A percentile compares a stretch with the other conserved stretches of the same genome.
These are phyloP conservation scores for Heliconius himera DNA, from an alignment of 1,140 invertebrate genomes.

Conservation along the genomic window DNA sequence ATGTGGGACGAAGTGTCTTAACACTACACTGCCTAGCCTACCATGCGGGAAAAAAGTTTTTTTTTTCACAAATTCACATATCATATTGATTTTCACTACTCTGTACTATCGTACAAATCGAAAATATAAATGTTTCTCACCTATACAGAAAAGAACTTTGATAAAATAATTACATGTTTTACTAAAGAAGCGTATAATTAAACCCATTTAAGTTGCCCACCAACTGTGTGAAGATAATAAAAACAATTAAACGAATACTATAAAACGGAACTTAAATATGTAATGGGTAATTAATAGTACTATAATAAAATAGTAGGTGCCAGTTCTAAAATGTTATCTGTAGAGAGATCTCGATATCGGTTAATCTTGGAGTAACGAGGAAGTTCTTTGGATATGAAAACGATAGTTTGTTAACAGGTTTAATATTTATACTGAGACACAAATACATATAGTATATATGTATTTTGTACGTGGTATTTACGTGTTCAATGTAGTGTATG, in stretches of 20 bases:
- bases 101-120: neutral
- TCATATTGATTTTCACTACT: neutral
- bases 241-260: constrained; percentile 30
- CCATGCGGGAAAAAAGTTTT: too few relatives aligned
- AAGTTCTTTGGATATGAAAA: constrained; percentile 14
- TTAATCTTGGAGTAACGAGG: constrained; percentile 12
- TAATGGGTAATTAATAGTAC: constrained; percentile 34
- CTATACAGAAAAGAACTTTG: constrained; percentile 5
- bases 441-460: too few relatives aligned
- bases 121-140: constrained; percentile 18
- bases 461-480: too few relatives aligned
- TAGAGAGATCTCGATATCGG: constrained; percentile 12
- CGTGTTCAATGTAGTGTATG: too few relatives aligned
- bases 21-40: too few relatives aligned
- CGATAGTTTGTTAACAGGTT: neutral
- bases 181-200: constrained; percentile 34
- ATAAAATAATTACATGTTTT: constrained; percentile 28
- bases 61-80: too few relatives aligned
- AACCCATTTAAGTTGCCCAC: constrained; percentile 26
- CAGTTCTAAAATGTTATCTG: constrained; percentile 1
- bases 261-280: constrained; percentile 26
- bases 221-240: constrained; percentile 33
- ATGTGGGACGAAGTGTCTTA: too few relatives aligned
- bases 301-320: constrained; percentile 26
- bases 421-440: neutral